Percentiles rank a stretch among this genome's conserved stretches.
Conservation (phyloP, 2,113 vertebrate genomes). For the Larimichthys polyactis region DNA sequence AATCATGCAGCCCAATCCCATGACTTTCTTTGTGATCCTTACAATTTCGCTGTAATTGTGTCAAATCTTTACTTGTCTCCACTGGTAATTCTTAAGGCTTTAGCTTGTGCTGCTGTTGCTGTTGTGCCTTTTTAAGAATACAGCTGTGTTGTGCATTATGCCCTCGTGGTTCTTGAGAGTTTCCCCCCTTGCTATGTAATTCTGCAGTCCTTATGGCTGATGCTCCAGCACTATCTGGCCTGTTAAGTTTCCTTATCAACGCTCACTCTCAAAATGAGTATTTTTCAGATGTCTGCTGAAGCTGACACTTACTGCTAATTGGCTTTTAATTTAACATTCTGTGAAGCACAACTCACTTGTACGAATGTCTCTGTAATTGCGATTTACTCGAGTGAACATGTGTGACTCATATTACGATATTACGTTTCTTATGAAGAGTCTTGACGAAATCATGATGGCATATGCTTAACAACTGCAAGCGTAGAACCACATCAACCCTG, state of each 20-base stretch:
- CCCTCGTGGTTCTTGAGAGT: constrained; percentile 6
- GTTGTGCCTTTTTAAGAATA: background rate
- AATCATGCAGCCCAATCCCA: background rate
- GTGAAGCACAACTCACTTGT: background rate
- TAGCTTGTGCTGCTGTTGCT: background rate
- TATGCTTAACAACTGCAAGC: constrained; percentile 18
- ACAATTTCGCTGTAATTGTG: background rate
- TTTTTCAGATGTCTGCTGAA: constrained; percentile 16
- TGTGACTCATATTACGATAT: constrained; percentile 38
- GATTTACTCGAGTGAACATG: background rate
- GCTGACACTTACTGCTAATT: background rate
- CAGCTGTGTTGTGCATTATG: constrained; percentile 15
- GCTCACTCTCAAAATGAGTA: background rate
- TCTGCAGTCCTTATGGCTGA: constrained; percentile 34
- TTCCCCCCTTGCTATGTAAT: constrained; percentile 13
- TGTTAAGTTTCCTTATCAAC: background rate
- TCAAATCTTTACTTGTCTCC: background rate
- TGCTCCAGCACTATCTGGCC: background rate
- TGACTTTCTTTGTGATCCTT: background rate
- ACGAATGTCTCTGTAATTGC: background rate
- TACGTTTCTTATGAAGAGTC: background rate
- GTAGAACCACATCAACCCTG: background rate
- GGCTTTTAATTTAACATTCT: background rate
- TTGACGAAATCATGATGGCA: constrained; percentile 19
- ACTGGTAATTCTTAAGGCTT: background rate